A percentile compares a stretch with the other conserved stretches of the same genome.
Conservation (phyloP, 2,113 vertebrate species). For the Paedocypris sp. region DNA sequence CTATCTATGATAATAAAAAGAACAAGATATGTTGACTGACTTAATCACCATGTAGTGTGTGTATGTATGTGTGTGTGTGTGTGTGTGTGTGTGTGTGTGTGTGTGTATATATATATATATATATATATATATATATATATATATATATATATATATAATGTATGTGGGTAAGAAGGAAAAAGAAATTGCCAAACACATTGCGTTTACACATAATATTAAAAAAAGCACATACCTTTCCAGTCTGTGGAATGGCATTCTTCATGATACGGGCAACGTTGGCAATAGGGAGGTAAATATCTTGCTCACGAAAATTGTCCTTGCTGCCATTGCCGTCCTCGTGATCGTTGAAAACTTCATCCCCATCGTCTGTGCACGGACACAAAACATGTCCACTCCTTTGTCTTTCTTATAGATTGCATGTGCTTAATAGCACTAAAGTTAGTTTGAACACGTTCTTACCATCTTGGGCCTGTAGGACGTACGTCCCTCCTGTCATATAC, state of each 20-base stretch:
- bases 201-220: neutral
- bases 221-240: conserved; percentile 99
- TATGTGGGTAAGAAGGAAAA: no score
- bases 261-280: conserved; percentile 98
- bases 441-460: conserved; percentile 69
- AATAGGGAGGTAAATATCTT: conserved; percentile 97
- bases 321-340: conserved; percentile 85
- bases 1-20: conserved; percentile 65
- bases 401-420: no score
- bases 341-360: conserved; percentile 86
- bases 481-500: conserved; percentile 85
- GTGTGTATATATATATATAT: no score
- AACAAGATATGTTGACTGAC: no score
- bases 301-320: conserved; percentile 95
- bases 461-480: conserved; percentile 89
- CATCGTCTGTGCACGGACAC: conserved; percentile 51
- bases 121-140: no score
- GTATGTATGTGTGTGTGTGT: no score
- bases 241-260: conserved; percentile 95
- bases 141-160: no score
- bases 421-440: no score
- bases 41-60: no score
- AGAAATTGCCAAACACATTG: no score
- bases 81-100: no score
- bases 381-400: neutral